Evolutionary conservation across 2,113 vertebrate species (phyloP), one percentile per base, ranked within the genome.

Genomic region (Plecotus auritus): DNA sequence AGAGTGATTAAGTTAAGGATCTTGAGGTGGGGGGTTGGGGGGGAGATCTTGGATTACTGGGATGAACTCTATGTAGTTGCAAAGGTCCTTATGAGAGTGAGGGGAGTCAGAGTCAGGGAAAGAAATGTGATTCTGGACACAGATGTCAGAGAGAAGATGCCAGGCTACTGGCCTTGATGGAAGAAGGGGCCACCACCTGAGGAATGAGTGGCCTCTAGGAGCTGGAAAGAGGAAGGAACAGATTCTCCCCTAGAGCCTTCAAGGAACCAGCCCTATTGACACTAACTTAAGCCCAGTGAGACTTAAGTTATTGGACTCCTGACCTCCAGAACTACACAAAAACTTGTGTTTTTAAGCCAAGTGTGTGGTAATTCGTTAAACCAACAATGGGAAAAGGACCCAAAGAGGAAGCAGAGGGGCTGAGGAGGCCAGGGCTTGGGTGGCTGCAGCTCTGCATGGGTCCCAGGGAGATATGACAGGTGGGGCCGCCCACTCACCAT

Each of bases 401-500:
- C 9, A 4, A 1, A n/a, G 22, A 35, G 42, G 45, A 35, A 6
- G 37, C 7, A 0, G 7, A 23, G 45, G 4, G 42, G 22, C 5
- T 0, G 0, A 23, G 28, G 9, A 12, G 35, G 82, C 17, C 20
- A 0, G 45, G 49, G 16, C 2, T 7, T 0, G 0, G 10, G 69
- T 4, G 7, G 51, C 45, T 26, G 59, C 1, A 9, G 45, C 28
- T 30, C n/a, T 12, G 20, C 20, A 2, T 1, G 7, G 22, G 70
- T 32, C 35, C 66, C 5, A 4, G 4, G 40, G 3, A 23, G 22
- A 28, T 4, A 4, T 11, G 72, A 9, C 3, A 0, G 14, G 56
- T 0, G 1, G 37, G 40, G 30, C 11, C 0, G 0, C 13, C 7
- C 3, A 42, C 99, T 96, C 97, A 99, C 99, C 99, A 0, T 99